Percentiles rank a stretch among this genome's conserved stretches.
phyloP scores from a whole-genome alignment of 2,888 invertebrate species.

The Platycheirus rosarum region DNA sequence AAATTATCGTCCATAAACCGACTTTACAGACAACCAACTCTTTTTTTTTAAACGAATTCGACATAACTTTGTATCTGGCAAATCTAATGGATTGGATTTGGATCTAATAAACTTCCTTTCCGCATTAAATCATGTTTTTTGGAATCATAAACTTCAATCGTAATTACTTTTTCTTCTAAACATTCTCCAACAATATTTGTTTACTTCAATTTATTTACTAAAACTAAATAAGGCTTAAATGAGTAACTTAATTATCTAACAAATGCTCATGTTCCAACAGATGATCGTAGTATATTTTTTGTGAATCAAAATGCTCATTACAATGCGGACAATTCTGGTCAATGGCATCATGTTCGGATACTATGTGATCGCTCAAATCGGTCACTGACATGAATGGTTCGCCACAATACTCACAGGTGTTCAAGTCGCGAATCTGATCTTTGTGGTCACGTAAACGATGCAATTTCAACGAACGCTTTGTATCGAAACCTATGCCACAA shows the following conservation, averaged over 20 bases:
- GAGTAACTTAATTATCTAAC: slow-evolving; percentile 47
- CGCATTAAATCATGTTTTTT: too few relatives aligned
- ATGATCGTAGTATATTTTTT: slow-evolving; percentile 75
- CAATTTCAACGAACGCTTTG: slow-evolving; percentile 75
- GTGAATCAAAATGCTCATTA: slow-evolving; percentile 74
- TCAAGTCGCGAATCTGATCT: slow-evolving; percentile 74
- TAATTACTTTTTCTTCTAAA: not conserved
- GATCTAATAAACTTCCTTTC: too few relatives aligned
- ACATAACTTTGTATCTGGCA: too few relatives aligned
- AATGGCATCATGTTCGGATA: slow-evolving; percentile 74
- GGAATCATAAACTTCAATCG: not conserved
- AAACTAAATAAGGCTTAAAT: not conserved
- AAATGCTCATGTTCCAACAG: slow-evolving; percentile 75
- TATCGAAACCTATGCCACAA: slow-evolving; percentile 75
- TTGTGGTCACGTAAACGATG: slow-evolving; percentile 76
- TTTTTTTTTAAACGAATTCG: too few relatives aligned
- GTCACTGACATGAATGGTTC: slow-evolving; percentile 74
- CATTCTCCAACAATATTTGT: not conserved
- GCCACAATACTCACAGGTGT: slow-evolving; percentile 75
- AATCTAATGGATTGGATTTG: too few relatives aligned
- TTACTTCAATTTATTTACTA: too few relatives aligned
- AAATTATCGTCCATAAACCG: too few relatives aligned
- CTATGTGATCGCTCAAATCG: slow-evolving; percentile 76
- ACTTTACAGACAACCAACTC: too few relatives aligned
- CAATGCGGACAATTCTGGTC: slow-evolving; percentile 75